Conservation (phyloP, 2,797 vertebrate species). For the Myiotriccus ornatus region DNA sequence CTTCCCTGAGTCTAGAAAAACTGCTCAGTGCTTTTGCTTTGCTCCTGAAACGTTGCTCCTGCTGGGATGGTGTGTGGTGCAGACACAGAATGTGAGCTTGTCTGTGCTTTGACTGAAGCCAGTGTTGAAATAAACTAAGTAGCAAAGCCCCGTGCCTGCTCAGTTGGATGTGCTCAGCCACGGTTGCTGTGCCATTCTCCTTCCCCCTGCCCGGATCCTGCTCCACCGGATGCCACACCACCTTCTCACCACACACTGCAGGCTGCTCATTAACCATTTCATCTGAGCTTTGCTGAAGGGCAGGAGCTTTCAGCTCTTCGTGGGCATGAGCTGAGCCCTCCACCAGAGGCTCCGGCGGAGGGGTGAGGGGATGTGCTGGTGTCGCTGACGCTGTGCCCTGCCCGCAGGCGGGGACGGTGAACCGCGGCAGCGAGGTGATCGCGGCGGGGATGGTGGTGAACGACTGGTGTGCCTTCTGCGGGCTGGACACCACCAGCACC, state of each 20-base stretch:
- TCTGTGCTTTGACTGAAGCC: background rate
- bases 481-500: slow-evolving; percentile 95
- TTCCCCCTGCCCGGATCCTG: background rate
- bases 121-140: background rate
- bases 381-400: background rate
- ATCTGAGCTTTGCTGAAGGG: background rate
- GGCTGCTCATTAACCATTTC: background rate
- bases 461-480: slow-evolving; percentile 97
- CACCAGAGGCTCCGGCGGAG: background rate
- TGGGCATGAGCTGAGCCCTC: background rate
- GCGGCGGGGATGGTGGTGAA: slow-evolving; percentile 95
- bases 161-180: background rate
- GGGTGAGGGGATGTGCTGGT: accelerated
- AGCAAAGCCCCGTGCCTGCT: background rate
- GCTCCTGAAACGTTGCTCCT: background rate
- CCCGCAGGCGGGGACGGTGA: slow-evolving; percentile 91
- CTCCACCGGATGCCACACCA: background rate
- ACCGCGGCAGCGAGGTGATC: slow-evolving; percentile 94
- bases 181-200: background rate
- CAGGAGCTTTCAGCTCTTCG: background rate
- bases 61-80: background rate
- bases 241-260: background rate
- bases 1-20: background rate
- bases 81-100: background rate
- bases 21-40: background rate